These are phyloP conservation scores for Muraenolepis orangiensis DNA, from an alignment of 2,797 vertebrate genomes.

Conservation along the genomic window DNA sequence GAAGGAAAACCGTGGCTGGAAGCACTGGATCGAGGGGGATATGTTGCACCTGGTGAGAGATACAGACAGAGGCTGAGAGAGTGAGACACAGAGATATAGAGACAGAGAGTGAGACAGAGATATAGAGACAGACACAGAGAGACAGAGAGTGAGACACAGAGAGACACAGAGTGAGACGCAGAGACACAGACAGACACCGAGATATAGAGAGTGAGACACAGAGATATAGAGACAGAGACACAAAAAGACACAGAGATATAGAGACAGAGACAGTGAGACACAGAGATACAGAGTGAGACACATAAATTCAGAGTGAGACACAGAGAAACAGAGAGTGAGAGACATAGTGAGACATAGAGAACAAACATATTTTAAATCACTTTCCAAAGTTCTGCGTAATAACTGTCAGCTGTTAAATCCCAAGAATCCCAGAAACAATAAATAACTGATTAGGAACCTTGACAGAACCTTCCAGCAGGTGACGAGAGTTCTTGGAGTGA, in stretches of 20 bases:
- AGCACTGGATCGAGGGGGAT: constrained; percentile 91
- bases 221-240: not conserved
- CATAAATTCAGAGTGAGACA: too few species aligned
- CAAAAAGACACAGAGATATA: constrained; percentile 52
- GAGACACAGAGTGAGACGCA: constrained; percentile 40
- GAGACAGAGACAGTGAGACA: too few species aligned
- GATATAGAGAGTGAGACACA: too few species aligned
- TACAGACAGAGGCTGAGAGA: not conserved
- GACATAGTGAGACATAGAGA: too few species aligned
- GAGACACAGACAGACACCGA: too few species aligned
- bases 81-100: too few species aligned
- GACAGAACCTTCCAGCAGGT: not conserved
- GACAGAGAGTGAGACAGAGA: too few species aligned
- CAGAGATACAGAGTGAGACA: too few species aligned
- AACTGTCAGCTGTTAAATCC: not conserved
- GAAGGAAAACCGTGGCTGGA: constrained; percentile 94
- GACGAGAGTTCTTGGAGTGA: not conserved
- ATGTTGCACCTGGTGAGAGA: constrained; percentile 84
- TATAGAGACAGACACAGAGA: not conserved
- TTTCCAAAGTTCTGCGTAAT: not conserved
- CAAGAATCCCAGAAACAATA: not conserved
- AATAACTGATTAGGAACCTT: too few species aligned
- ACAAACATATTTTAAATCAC: not conserved
- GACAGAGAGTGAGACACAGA: constrained; percentile 46
- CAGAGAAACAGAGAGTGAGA: not conserved